Evolutionary conservation across 2,888 invertebrate species (phyloP).

Genomic region (Pharmacophagus antenor): DNA sequence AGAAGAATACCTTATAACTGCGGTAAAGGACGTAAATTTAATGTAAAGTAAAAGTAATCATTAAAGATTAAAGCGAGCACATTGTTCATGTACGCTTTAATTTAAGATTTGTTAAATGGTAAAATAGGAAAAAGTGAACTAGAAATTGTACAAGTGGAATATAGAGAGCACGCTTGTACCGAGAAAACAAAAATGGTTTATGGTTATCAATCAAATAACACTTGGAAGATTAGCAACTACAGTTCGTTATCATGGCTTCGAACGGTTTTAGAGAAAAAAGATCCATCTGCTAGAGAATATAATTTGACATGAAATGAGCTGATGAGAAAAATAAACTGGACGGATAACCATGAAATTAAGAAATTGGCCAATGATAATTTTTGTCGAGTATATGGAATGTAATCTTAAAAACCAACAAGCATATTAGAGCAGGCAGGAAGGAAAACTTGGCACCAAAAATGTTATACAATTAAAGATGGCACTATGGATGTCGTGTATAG

Average conservation of each 20-base stretch:
- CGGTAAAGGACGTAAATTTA: neutral
- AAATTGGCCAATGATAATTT: neutral
- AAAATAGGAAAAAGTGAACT: neutral
- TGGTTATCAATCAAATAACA: neutral
- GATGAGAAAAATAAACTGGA: neutral
- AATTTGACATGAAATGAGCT: neutral
- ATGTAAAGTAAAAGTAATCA: neutral
- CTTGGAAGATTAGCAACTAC: neutral
- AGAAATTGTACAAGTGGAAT: neutral
- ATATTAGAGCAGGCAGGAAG: neutral
- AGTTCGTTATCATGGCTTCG: neutral
- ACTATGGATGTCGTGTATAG: conserved; percentile 12
- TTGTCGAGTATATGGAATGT: conserved; percentile 18
- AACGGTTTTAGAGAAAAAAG: neutral
- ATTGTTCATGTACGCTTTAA: no score
- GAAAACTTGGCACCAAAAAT: neutral
- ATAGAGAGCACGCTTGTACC: neutral
- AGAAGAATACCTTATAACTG: no score
- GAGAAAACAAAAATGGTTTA: no score
- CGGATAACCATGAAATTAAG: neutral
- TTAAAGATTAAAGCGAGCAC: neutral
- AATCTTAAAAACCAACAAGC: neutral
- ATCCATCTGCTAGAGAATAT: no score
- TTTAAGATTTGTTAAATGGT: no score
- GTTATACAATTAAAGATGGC: conserved; percentile 13